Evolutionary conservation across 2,113 vertebrate species (phyloP).

Genomic region (Phocoena sinus): DNA sequence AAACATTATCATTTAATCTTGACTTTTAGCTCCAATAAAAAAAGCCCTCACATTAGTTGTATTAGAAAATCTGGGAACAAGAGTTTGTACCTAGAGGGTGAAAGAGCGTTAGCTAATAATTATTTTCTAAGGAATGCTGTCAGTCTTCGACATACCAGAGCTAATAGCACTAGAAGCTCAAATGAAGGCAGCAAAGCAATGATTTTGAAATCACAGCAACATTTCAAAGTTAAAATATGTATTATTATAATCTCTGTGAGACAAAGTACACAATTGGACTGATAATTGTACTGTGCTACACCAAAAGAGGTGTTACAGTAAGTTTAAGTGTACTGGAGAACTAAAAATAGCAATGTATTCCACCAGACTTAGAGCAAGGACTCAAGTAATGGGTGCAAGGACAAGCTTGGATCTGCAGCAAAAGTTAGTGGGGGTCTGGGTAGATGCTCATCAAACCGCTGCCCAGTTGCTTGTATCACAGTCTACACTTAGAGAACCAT

Average conservation of each 20-base stretch:
- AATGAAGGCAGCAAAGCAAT: conserved; percentile 71
- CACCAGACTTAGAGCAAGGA: not conserved
- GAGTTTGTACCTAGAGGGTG: conserved; percentile 61
- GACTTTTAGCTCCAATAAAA: not conserved
- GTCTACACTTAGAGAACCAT: fast-evolving
- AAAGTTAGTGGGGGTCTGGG: not conserved
- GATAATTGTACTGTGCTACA: conserved; percentile 51
- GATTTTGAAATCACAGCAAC: conserved; percentile 74
- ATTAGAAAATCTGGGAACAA: conserved; percentile 62
- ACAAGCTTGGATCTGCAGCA: not conserved
- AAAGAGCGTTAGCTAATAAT: conserved; percentile 72
- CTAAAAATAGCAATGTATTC: conserved; percentile 43
- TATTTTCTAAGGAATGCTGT: conserved; percentile 75
- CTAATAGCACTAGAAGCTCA: conserved; percentile 58
- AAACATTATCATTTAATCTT: not conserved
- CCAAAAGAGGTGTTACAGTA: conserved; percentile 22
- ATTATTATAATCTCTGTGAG: conserved; percentile 65
- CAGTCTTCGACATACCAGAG: conserved; percentile 69
- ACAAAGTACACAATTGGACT: conserved; percentile 54
- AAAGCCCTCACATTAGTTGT: conserved; percentile 49
- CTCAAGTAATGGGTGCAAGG: not conserved
- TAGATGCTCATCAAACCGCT: not conserved
- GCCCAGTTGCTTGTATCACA: fast-evolving
- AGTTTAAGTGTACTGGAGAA: conserved; percentile 2
- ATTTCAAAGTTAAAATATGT: conserved; percentile 70